Evolutionary conservation across 2,888 invertebrate species (phyloP), one percentile per base, ranked within the genome.

Genomic region (Drosophila mayaguana): DNA sequence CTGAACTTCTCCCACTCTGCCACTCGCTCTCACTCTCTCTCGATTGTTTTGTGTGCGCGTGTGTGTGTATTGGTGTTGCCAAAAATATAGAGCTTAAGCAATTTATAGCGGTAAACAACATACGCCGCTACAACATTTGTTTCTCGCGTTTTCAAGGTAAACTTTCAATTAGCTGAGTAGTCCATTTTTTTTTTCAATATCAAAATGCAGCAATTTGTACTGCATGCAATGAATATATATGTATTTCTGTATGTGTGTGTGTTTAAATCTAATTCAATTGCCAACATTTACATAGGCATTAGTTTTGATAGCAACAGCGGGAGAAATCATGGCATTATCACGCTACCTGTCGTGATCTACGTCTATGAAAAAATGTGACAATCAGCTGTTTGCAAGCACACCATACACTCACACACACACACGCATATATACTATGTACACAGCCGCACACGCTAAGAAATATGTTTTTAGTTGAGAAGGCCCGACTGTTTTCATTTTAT

Each of bases 341-440:
- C 80, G 87, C 87, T 65, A 79, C 63, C 59, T 66, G 64, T 56
- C 72, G 63, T 65, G 81, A 62, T 66, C 55, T 50, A 16, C 2
- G 50, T 45, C 43, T 42, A 40, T 53, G 50, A 56, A 54, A 54
- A 43, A 63, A 42, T 46, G 36, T 61, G 32, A 36, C 56, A 63
- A 81, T 83, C 87, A 87, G 87, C 83, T 87, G 83, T 87, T 86
- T 34, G 28, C 32, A 34, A 32, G 45, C 20, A 28, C 5, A 11
- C 25, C 12, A 18, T 6, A 28, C n/a, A n/a, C 9, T 16, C 11
- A 48, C 5, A 25, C 3, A 32, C 38, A 34, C n/a, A 18, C 14
- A 25, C 3, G n/a, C 50, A 22, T 25, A 38, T 20, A 12, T 20
- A 43, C 3, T 16, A 34, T 18, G 11, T 8, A 51, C 22, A 40